Evolutionary conservation across 2,797 vertebrate genomes (phyloP).

Genomic region (Percopsis omiscomaycus): DNA sequence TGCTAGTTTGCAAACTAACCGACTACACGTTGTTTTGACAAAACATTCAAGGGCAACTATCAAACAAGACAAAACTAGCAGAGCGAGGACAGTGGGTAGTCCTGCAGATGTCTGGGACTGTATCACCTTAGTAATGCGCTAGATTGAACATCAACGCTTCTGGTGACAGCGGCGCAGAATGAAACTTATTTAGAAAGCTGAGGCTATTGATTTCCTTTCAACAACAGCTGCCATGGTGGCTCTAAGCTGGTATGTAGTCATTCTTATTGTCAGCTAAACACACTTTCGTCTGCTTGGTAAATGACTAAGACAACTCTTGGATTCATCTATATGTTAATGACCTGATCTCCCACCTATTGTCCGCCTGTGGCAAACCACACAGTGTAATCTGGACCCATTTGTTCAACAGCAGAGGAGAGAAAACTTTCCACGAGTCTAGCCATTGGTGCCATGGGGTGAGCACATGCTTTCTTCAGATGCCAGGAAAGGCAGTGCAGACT

Average conservation of each 20-base stretch:
- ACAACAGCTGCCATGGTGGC: slow-evolving; percentile 57
- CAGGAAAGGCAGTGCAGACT: slow-evolving; percentile 74
- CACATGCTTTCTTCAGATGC: slow-evolving; percentile 74
- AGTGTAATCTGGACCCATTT: slow-evolving; percentile 70
- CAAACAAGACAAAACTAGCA: slow-evolving; percentile 5
- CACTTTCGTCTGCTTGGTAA: slow-evolving; percentile 62
- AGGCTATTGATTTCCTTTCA: slow-evolving; percentile 79
- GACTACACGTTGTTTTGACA: slow-evolving; percentile 22
- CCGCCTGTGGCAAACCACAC: slow-evolving; percentile 64
- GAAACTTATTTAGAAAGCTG: slow-evolving; percentile 75
- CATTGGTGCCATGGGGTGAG: slow-evolving; percentile 62
- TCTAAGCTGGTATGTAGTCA: slow-evolving; percentile 39
- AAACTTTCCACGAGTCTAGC: slow-evolving; percentile 66
- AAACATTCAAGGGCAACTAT: not conserved
- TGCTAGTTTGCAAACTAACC: slow-evolving; percentile 40
- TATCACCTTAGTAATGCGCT: slow-evolving; percentile 51
- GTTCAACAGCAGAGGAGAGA: slow-evolving; percentile 50
- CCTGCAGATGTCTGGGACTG: slow-evolving; percentile 25
- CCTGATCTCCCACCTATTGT: slow-evolving; percentile 69
- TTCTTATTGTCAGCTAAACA: slow-evolving; percentile 59
- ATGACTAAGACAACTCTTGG: slow-evolving; percentile 74
- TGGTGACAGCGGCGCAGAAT: slow-evolving; percentile 61
- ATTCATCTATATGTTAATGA: slow-evolving; percentile 83
- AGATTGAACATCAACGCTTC: slow-evolving; percentile 58
- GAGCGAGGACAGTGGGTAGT: not conserved